phyloP scores from a whole-genome alignment of 2,797 vertebrate species.

The Hypotaenidia philippensis region DNA sequence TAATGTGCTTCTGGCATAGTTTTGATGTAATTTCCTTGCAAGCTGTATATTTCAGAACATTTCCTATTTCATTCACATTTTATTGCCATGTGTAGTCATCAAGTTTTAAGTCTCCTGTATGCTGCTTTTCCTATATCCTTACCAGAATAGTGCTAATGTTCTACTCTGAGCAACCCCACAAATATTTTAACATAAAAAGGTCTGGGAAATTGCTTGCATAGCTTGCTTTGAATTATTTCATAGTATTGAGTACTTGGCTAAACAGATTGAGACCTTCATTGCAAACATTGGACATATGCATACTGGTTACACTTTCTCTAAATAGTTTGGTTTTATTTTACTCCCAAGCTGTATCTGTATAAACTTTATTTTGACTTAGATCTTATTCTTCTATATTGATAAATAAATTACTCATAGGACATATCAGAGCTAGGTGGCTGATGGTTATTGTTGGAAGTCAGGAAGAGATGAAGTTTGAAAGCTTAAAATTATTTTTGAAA shows the following conservation, averaged over 20 bases:
- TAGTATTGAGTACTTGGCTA: not conserved
- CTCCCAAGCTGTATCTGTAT: not conserved
- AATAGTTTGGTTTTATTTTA: not conserved
- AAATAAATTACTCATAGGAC: not conserved
- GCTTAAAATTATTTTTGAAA: not conserved
- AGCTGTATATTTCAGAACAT: constrained; percentile 3
- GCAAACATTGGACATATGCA: not conserved
- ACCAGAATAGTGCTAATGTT: not conserved
- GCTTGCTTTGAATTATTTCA: not conserved
- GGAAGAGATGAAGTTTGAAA: not conserved
- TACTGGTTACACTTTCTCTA: not conserved
- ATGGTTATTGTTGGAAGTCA: not conserved
- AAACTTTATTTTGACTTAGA: not conserved
- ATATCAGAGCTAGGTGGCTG: not conserved
- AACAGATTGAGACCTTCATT: not conserved
- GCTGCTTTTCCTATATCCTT: not conserved
- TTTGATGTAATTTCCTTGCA: constrained; percentile 63
- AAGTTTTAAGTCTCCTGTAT: not conserved
- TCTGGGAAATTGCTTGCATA: not conserved
- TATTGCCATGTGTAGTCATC: not conserved
- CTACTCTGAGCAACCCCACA: not conserved
- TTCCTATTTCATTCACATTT: constrained; percentile 29
- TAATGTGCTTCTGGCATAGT: constrained; percentile 39
- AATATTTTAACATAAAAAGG: not conserved
- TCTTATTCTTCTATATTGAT: not conserved